Evolutionary conservation across 2,113 vertebrate genomes (phyloP), one percentile per base, ranked within the genome.

Genomic region (Ginglymostoma cirratum): DNA sequence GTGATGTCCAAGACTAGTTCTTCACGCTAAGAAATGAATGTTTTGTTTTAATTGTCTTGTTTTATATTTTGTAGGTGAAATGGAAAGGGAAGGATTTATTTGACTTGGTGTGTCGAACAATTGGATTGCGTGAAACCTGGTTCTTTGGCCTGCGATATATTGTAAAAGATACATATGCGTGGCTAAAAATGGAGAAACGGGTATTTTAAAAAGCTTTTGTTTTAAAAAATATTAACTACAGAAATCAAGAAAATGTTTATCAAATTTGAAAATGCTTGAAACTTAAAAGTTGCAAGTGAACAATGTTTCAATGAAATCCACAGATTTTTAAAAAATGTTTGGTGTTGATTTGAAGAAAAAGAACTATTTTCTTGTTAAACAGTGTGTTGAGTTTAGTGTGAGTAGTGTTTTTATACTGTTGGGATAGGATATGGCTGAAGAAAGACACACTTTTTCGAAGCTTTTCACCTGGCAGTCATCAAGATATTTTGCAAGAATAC

Each of bases 81-180:
- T 99, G 98, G 99, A 99, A 99, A 96, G 99, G 99, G 21, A 99
- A 99, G 96, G 98, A 99, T 94, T 97, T 99, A 96, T 99, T 99
- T 97, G 98, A 99, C 96, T 96, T 98, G 97, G 98, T 99, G 96
- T 99, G 98, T 96, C 97, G 98, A 85, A 98, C 98, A 0, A 97
- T 99, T 21, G 98, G 98, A 76, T 97, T 99, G 38, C 98, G 98
- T 96, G 99, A 99, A 96, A 98, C 98, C 17, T 99, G 98, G 99
- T 99, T 99, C 96, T 99, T 99, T 96, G 98, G 98, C 65, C 97
- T 99, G 72, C 97, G 98, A 95, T 99, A 98, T 97, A 98, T 97
- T 0, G 96, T 98, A 5, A 99, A 99, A 97, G 98, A 98, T 96
- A 98, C 98, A 21, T 98, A 98, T 66, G 98, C 98, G 48, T 99